Evolutionary conservation across 2,113 vertebrate species (phyloP), one percentile per base, ranked within the genome.

Genomic region (Elephas maximus): DNA sequence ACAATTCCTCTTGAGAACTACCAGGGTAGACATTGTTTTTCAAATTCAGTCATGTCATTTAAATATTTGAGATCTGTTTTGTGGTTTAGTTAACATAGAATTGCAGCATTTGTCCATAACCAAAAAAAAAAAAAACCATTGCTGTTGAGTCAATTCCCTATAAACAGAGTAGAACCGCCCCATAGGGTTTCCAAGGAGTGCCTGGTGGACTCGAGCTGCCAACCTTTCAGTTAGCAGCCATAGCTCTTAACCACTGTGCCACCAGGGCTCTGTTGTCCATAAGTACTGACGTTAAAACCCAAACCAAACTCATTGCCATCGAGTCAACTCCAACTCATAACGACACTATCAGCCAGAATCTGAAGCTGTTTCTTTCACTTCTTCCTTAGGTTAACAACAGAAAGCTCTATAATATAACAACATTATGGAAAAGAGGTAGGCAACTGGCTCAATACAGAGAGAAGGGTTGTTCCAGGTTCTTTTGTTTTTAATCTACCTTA

Each of bases 81-180:
- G 57, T 71, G 65, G 24, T 88, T 96, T 93, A 69, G 78, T 92
- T 88, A 76, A 63, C 57, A 71, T 69, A 85, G 17, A 90, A 92
- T 84, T 79, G 9, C 28, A 87, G 95, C n/a, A 48, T 9, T 9
- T n/a, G 37, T 41, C n/a, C 69, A 1, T 57, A 57, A 57, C 53
- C 48, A 48, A 48, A 48, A 57, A 57, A 11, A 12, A 57, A 57
- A 57, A 17, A 17, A 57, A 57, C 12, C 53, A 57, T 57, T 15
- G 53, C 14, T 12, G 15, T 57, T 57, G 53, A 57, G 53, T 57
- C 11, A 12, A 57, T 57, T 57, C 48, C 53, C 53, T 57, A 12
- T 57, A 57, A 11, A 57, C 15, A 57, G 53, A 57, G 53, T 57
- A 57, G 53, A 57, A 57, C 53, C 15, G 53, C 15, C 53, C 53